Base-by-base conservation (phyloP, 2,888 invertebrate genomes). In the Anoplius nigerrimus region DNA sequence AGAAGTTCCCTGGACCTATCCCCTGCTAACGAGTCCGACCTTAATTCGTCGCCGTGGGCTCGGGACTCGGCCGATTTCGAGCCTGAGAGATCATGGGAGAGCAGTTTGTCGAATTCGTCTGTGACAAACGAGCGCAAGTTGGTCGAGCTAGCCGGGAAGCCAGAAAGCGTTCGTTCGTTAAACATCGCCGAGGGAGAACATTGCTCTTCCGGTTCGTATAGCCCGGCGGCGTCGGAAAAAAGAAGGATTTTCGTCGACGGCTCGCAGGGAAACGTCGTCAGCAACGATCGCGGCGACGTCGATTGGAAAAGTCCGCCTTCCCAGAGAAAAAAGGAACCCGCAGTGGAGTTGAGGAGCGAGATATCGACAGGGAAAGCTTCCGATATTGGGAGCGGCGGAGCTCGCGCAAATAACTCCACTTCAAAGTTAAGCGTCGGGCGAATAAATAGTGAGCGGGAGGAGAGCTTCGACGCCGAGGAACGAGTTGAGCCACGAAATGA, bases 231-330 rank as follows among this genome's bases (percentile, higher is more conserved):
- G 1, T 21, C 8, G 21, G 65, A 6, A 62, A 60, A 57, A 67
- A 54, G 13, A 69, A 56, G 71, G 22, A 53, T 78, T 16, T 65
- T 72, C 0, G 64, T 76, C 5, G 70, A 73, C 42, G 72, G 80
- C 16, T 71, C 80, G 8, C 48, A 71, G 4, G 63, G 72, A 15
- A 73, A 69, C 60, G 66, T 82, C 21, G 64, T 74, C 0, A 72
- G 75, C 43, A 60, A 74, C 4, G 60, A 60, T 13, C 72, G 68
- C 15, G 64, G 60, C 52, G 34, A 67, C 16, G 63, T 54, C 34
- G 63, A 74, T 2, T 59, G 61, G 1, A 59, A 68, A 43, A 34
- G 4, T 34, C 34, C 11, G 11, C 34, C 34, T 6, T 27, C 58
- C 0, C 42, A 52, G 16, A 6, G 8, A 51, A 6, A 18, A 6